Evolutionary conservation across 2,888 invertebrate genomes (phyloP).

Genomic region (Lasioglossum zephyrum): DNA sequence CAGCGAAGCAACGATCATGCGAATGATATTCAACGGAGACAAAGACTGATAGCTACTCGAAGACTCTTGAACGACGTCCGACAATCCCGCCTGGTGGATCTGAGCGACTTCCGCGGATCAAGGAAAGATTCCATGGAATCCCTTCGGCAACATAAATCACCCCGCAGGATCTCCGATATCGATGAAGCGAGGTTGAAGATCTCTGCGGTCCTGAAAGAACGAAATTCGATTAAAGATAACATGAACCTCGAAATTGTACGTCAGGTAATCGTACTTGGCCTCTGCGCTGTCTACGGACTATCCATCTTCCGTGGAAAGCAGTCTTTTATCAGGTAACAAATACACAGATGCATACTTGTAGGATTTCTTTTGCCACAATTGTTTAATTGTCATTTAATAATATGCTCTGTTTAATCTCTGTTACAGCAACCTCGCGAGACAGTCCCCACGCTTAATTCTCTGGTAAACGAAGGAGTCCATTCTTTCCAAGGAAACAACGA

Average conservation of each 20-base stretch:
- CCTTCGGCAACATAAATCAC: neutral
- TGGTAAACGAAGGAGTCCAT: slow-evolving; percentile 44
- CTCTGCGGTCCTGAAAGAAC: neutral
- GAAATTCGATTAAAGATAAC: slow-evolving; percentile 42
- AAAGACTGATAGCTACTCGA: slow-evolving; percentile 15
- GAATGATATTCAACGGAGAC: slow-evolving; percentile 12
- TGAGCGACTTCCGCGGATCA: neutral
- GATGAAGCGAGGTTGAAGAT: slow-evolving; percentile 21
- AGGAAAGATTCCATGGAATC: neutral
- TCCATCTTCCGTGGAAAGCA: slow-evolving; percentile 75
- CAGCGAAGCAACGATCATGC: slow-evolving; percentile 9
- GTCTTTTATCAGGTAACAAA: slow-evolving; percentile 68
- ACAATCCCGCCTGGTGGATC: slow-evolving; percentile 25
- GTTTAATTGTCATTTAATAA: neutral
- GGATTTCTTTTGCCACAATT: neutral
- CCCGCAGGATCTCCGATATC: neutral
- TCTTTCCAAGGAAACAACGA: slow-evolving; percentile 15
- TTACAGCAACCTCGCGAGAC: slow-evolving; percentile 49
- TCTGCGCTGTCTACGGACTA: slow-evolving; percentile 77
- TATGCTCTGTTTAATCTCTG: neutral
- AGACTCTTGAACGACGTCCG: slow-evolving; percentile 10
- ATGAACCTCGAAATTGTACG: slow-evolving; percentile 68
- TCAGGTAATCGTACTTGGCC: slow-evolving; percentile 72
- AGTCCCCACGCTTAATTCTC: slow-evolving; percentile 39
- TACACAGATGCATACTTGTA: neutral